Base-by-base conservation (phyloP, 2,888 invertebrate genomes). In the Apamea crenata region DNA sequence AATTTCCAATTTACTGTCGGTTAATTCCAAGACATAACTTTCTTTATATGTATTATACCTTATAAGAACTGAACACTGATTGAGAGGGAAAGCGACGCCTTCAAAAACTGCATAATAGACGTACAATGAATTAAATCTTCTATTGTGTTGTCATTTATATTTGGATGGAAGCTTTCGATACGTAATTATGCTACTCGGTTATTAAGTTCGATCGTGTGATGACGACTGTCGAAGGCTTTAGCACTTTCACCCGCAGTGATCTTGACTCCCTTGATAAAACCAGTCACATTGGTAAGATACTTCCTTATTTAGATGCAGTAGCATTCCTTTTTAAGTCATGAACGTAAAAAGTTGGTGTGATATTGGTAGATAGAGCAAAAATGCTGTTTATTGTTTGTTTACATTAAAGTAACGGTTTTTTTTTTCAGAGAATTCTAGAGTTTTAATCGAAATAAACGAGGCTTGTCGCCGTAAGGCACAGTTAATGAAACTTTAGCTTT, bases 141-240 rank as follows among this genome's bases (percentile, higher is more conserved):
- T 80, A 91, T 90, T 90, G 90, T 89, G 82, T 74, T 91, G 90
- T 88, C 88, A 87, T 84, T 88, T 87, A 86, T 66, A 90, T 88
- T 85, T 80, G 87, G 81, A 77, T 82, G 72, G 44, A 69, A 84
- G 79, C 87, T 90, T 90, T 90, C 90, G 81, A 84, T 82, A 82
- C 68, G 65, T 72, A 40, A 84, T 87, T 89, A 85, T 81, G 75
- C 67, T 90, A 89, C 53, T 68, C 18, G n/a, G 67, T 76, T 80
- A 82, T 82, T 84, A 79, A 82, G 68, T 79, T 70, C 73, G n/a
- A 73, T 73, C 81, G 71, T 40, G 65, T 63, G 66, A 79, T 77
- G 78, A 82, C 47, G 32, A 65, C 72, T 75, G n/a, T 47, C 56
- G 65, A 63, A 77, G 71, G 47, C 66, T 68, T 70, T 36, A 44